Percentiles rank a stretch among this genome's conserved stretches.
These are phyloP conservation scores for Drosophila asahinai DNA, from an alignment of 1,140 invertebrate genomes.

Conservation along the genomic window DNA sequence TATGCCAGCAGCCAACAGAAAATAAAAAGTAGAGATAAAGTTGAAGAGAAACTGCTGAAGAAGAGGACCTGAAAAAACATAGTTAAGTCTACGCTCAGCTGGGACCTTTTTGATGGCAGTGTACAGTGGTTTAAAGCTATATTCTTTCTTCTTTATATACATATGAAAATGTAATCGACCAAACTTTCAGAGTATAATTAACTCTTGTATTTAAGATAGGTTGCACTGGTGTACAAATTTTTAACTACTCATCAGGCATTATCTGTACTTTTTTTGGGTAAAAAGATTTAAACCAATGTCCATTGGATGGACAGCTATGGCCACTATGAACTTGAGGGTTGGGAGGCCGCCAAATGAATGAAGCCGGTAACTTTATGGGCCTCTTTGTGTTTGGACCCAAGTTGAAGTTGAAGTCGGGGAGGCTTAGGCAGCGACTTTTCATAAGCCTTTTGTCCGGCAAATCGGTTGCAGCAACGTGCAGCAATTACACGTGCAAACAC, in stretches of 20 bases:
- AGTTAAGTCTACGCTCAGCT: conserved; percentile 29
- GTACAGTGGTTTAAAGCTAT: conserved; percentile 5
- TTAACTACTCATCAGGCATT: not conserved
- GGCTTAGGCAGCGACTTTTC: conserved; percentile 26
- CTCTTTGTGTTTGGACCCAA: conserved; percentile 25
- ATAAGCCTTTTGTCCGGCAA: conserved; percentile 37
- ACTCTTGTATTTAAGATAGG: not conserved
- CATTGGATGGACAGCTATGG: conserved; percentile 13
- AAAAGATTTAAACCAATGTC: conserved; percentile 5
- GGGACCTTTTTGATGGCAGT: conserved; percentile 21
- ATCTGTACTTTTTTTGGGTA: too few relatives aligned
- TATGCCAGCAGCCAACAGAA: conserved; percentile 18
- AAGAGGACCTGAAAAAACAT: conserved; percentile 22
- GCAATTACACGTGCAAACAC: conserved; percentile 43
- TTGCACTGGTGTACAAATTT: not conserved
- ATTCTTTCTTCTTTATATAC: not conserved
- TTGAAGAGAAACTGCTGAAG: conserved; percentile 31
- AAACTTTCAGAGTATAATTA: not conserved
- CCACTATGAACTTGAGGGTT: conserved; percentile 60
- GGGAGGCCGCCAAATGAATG: conserved; percentile 33
- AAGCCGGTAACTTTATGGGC: conserved; percentile 32
- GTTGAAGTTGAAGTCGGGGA: conserved; percentile 28
- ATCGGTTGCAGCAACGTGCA: conserved; percentile 30
- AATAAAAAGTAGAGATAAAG: conserved; percentile 32
- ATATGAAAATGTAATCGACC: not conserved